phyloP scores from a whole-genome alignment of 2,888 invertebrate species.

The Calameuta filiformis region DNA sequence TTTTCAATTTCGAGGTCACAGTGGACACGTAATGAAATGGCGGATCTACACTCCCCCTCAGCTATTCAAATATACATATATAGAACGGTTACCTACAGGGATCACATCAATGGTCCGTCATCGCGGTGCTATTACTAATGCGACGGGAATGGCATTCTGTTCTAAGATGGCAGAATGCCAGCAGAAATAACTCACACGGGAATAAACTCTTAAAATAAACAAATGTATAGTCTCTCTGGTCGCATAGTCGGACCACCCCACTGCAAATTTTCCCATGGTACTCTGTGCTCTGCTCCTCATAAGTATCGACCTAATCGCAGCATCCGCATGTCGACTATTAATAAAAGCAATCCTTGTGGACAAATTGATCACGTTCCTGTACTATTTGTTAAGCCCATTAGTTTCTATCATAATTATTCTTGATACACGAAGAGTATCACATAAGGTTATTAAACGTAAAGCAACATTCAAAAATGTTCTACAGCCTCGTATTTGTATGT shows the following conservation, averaged over 20 bases:
- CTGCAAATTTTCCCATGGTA: not conserved
- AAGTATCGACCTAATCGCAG: not conserved
- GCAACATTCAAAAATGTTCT: not conserved
- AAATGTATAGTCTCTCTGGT: not conserved
- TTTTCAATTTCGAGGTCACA: not conserved
- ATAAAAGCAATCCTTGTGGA: not conserved
- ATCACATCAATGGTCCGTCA: not conserved
- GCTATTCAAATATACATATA: not conserved
- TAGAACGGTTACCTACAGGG: not conserved
- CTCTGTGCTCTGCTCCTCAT: not conserved
- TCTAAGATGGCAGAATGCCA: conserved; percentile 17
- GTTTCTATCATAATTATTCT: not conserved
- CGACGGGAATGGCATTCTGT: conserved; percentile 17
- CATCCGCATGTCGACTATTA: not conserved
- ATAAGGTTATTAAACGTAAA: not conserved
- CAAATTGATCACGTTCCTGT: not conserved
- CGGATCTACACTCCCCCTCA: not conserved
- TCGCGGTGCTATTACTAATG: conserved; percentile 4
- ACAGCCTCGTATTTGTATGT: not conserved
- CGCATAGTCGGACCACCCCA: not conserved
- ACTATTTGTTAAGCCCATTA: not conserved
- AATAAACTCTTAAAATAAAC: conserved; percentile 17
- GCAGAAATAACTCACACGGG: conserved; percentile 14
- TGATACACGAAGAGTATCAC: not conserved
- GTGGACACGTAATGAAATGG: not conserved